Evolutionary conservation across 1,140 invertebrate genomes (phyloP), one percentile per base, ranked within the genome.

Genomic region (Anoplolepis gracilipes): DNA sequence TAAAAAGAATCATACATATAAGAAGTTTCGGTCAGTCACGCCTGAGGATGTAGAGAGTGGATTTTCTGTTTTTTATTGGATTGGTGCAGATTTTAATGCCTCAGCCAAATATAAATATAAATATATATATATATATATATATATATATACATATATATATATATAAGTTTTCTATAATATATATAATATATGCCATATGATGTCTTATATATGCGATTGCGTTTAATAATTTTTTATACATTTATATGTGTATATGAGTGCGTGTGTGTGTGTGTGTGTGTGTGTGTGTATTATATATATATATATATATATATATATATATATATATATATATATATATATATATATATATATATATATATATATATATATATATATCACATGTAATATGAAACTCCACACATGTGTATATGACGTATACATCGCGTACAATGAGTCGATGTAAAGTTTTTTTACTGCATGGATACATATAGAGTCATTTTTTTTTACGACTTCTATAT

Each of bases 401-500:
- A 57, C 67, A 82, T 46, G 42, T 59, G 33, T 85, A 81, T 62
- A 87, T 85, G 49, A 82, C 53, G 69, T 78, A 19, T 49, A 87
- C 28, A 62, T 73, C 42, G 53, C 19, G 55, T 77, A 84, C 77
- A 77, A n/a, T 67, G 70, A 39, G 67, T 57, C 55, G n/a, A 88
- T 70, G 75, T 85, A 64, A 76, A 89, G 78, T 85, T 57, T 75
- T 42, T 64, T 85, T 84, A 90, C 72, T 70, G 81, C 75, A 86
- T 85, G 69, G 22, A 85, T 87, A 67, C 86, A 78, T 87, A 88
- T 88, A 92, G 84, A 87, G 72, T 88, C 85, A 84, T 76, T 77
- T 39, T 91, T 90, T 36, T 91, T 90, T 73, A 92, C 85, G 84
- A 87, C 69, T 90, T 92, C 78, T 91, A 91, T 78, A 70, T 89